Conservation (phyloP, 2,888 invertebrate genomes). For the Polia nebulosa region DNA sequence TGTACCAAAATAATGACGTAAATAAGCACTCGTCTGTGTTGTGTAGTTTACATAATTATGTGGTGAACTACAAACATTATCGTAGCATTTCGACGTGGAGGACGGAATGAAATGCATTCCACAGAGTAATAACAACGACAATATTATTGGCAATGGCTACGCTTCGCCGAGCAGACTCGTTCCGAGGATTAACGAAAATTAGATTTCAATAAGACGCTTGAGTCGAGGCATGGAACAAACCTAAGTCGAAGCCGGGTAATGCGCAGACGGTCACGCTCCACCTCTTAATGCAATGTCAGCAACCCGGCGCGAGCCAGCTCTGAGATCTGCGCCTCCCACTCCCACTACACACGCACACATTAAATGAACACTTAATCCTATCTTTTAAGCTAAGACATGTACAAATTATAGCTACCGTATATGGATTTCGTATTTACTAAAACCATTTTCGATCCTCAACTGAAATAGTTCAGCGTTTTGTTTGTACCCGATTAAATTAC, state of each 20-base stretch:
- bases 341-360: constrained; percentile 55
- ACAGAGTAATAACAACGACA: constrained; percentile 78
- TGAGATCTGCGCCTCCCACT: constrained; percentile 49
- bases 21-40: constrained; percentile 11
- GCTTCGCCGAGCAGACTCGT: constrained; percentile 77
- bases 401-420: constrained; percentile 55
- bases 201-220: constrained; percentile 90
- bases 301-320: constrained; percentile 58
- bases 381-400: constrained; percentile 59
- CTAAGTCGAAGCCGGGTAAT: constrained; percentile 84
- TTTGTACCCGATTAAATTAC: constrained; percentile 59
- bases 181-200: constrained; percentile 89
- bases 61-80: constrained; percentile 56
- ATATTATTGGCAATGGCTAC: constrained; percentile 82
- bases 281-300: constrained; percentile 86
- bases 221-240: constrained; percentile 83
- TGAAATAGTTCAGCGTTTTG: constrained; percentile 45
- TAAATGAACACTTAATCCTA: constrained; percentile 58
- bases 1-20: constrained; percentile 10
- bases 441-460: constrained; percentile 43
- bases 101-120: constrained; percentile 72
- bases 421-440: constrained; percentile 53
- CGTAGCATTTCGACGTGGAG: constrained; percentile 64
- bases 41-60: constrained; percentile 3
- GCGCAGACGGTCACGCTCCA: constrained; percentile 86